Evolutionary conservation across 2,888 invertebrate species (phyloP).

Genomic region (Epirrhoe tristata): DNA sequence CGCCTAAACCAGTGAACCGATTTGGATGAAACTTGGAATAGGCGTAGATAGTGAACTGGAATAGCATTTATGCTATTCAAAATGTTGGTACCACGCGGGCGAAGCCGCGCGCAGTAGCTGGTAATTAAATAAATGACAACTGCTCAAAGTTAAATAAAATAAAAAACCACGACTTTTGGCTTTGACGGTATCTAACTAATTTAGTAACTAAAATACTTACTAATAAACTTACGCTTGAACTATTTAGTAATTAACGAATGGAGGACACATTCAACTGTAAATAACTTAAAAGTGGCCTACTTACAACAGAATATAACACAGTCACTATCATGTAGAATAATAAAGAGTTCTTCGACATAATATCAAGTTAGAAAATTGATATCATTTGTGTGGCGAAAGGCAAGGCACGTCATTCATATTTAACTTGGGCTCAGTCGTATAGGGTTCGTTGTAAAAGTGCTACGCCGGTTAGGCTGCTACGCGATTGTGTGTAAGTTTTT

Average conservation of each 20-base stretch:
- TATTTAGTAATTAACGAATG: not conserved
- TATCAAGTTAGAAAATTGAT: not conserved
- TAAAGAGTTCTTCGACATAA: not conserved
- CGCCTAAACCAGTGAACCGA: too few relatives aligned
- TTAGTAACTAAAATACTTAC: too few relatives aligned
- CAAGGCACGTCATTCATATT: not conserved
- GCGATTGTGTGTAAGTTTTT: not conserved
- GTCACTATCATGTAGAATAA: not conserved
- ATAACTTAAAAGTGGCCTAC: conserved; percentile 1
- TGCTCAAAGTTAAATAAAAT: too few relatives aligned
- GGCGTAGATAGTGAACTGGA: too few relatives aligned
- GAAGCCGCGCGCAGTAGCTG: too few relatives aligned
- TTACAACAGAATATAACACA: not conserved
- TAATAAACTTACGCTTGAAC: not conserved
- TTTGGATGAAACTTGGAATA: too few relatives aligned
- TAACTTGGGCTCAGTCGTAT: not conserved
- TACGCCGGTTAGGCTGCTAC: conserved; percentile 11
- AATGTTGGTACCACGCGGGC: too few relatives aligned
- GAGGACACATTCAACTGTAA: not conserved
- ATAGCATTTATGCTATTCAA: too few relatives aligned
- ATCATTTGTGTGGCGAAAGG: not conserved
- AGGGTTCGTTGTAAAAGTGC: conserved; percentile 13
- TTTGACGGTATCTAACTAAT: too few relatives aligned
- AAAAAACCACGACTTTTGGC: too few relatives aligned
- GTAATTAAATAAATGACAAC: too few relatives aligned